These are phyloP conservation scores for Tachina fera DNA, from an alignment of 2,888 invertebrate genomes.

Conservation along the genomic window DNA sequence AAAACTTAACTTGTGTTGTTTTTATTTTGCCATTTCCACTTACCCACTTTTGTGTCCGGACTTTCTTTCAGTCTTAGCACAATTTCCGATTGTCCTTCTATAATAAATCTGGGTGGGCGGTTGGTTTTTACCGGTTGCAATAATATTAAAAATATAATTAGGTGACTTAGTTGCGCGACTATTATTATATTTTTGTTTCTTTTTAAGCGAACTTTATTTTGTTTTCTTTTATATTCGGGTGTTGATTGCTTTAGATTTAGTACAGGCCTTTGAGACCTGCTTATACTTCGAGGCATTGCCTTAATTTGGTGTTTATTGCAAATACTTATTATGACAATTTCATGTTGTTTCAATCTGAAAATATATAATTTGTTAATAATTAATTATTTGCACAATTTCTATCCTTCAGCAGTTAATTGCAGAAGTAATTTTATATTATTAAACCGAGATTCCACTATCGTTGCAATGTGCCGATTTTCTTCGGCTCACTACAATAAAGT, in stretches of 20 bases:
- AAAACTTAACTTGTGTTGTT: background rate
- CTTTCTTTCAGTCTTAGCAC: slow-evolving; percentile 95
- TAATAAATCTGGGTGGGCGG: slow-evolving; percentile 93
- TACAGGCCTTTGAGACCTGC: slow-evolving; percentile 34
- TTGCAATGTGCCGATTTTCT: too few species aligned
- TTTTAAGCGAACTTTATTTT: slow-evolving; percentile 80
- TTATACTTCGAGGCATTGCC: slow-evolving; percentile 50
- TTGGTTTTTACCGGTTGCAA: slow-evolving; percentile 82
- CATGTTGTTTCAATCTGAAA: slow-evolving; percentile 49
- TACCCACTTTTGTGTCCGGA: slow-evolving; percentile 92
- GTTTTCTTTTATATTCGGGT: slow-evolving; percentile 71
- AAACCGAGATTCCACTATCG: too few species aligned
- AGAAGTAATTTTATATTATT: too few species aligned
- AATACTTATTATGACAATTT: slow-evolving; percentile 32
- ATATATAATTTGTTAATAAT: background rate
- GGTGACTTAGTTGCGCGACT: slow-evolving; percentile 41
- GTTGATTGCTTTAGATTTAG: slow-evolving; percentile 53
- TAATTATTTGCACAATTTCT: too few species aligned
- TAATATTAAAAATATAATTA: slow-evolving; percentile 73
- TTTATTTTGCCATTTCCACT: slow-evolving; percentile 82
- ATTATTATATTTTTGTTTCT: background rate
- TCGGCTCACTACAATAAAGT: too few species aligned
- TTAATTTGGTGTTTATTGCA: background rate
- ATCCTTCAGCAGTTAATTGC: too few species aligned
- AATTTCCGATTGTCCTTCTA: slow-evolving; percentile 95